Evolutionary conservation across 1,140 invertebrate genomes (phyloP).

Genomic region (Papilio helenus): DNA sequence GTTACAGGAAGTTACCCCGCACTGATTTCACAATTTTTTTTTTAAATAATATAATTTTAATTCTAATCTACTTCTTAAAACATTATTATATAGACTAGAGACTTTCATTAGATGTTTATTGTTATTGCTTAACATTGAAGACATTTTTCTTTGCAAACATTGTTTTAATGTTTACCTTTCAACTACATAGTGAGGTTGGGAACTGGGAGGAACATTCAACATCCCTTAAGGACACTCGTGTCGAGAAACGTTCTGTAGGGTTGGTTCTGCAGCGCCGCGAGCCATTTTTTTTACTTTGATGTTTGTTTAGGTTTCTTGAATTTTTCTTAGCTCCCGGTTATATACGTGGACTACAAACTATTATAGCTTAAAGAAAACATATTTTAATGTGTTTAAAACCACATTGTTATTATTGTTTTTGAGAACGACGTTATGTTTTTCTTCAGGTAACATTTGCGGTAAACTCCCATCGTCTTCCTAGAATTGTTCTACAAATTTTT

Average conservation of each 20-base stretch:
- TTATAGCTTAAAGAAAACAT: too few species aligned
- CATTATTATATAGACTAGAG: neutral
- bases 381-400: too few species aligned
- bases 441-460: neutral
- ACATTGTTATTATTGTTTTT: too few species aligned
- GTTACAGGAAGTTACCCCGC: neutral
- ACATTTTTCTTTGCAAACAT: neutral
- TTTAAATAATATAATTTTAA: neutral
- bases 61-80: too few species aligned
- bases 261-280: neutral
- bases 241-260: conserved; percentile 6
- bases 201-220: conserved; percentile 1
- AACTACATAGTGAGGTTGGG: neutral
- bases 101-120: neutral
- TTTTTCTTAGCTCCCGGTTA: neutral
- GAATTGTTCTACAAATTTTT: neutral
- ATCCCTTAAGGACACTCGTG: conserved; percentile 22
- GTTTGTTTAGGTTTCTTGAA: neutral
- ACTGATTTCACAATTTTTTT: neutral
- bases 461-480: neutral
- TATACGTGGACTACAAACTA: neutral
- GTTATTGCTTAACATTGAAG: neutral
- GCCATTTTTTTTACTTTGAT: conserved; percentile 22
- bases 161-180: conserved; percentile 14
- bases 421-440: too few species aligned